Evolutionary conservation across 2,888 invertebrate genomes (phyloP).

Genomic region (Keiferia lycopersicella): DNA sequence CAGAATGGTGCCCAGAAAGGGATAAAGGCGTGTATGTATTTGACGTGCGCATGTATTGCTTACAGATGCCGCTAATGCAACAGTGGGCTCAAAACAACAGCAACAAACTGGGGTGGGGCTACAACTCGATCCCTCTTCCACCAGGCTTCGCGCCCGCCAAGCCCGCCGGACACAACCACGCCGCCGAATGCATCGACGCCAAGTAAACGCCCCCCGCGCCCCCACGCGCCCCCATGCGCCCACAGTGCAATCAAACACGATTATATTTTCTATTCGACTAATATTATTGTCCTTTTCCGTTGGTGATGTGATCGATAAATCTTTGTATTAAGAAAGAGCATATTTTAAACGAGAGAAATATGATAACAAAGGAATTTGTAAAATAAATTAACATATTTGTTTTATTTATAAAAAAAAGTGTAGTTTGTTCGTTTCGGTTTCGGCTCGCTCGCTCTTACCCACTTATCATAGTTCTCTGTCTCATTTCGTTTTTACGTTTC

Average conservation of each 20-base stretch:
- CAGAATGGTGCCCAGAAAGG: too few species aligned
- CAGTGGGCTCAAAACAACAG: slow-evolving; percentile 37
- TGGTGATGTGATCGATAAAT: slow-evolving; percentile 78
- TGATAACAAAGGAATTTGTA: slow-evolving; percentile 81
- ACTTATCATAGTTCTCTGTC: slow-evolving; percentile 65
- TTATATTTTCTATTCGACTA: slow-evolving; percentile 60
- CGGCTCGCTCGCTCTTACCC: slow-evolving; percentile 45
- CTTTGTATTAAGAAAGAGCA: slow-evolving; percentile 78
- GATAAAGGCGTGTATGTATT: too few species aligned
- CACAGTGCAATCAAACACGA: slow-evolving; percentile 44
- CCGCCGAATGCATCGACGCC: slow-evolving; percentile 78
- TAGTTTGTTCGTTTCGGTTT: slow-evolving; percentile 41
- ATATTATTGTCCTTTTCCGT: slow-evolving; percentile 61
- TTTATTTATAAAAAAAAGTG: slow-evolving; percentile 68
- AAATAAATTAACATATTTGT: slow-evolving; percentile 81
- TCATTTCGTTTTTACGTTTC: slow-evolving; percentile 44
- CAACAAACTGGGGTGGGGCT: slow-evolving; percentile 47
- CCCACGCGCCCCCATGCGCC: slow-evolving; percentile 72
- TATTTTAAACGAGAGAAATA: slow-evolving; percentile 81
- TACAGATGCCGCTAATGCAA: slow-evolving; percentile 39
- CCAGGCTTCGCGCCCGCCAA: slow-evolving; percentile 72
- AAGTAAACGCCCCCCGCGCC: slow-evolving; percentile 68
- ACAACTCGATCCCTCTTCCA: slow-evolving; percentile 63
- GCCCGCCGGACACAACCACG: slow-evolving; percentile 49
- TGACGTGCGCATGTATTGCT: background rate